These are phyloP conservation scores for Porites rus DNA, from an alignment of 92 coral and sea anemone species.

Conservation along the genomic window DNA sequence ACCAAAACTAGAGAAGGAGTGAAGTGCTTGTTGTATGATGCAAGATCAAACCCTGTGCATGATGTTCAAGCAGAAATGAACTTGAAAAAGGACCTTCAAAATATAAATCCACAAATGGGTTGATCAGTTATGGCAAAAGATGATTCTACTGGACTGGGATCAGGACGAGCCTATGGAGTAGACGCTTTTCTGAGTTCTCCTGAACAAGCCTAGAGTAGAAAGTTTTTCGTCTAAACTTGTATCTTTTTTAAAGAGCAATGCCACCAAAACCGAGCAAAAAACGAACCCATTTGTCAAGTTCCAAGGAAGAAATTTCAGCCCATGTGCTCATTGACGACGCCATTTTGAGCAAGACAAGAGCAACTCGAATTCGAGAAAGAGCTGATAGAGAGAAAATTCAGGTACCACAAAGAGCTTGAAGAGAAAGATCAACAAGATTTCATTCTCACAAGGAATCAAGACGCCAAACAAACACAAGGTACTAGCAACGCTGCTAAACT, in stretches of 20 bases:
- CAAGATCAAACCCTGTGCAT: slow-evolving; percentile 1
- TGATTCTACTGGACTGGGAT: background rate
- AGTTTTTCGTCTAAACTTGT: no score
- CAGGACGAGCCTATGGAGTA: no score
- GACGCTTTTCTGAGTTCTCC: no score
- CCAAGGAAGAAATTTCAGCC: no score
- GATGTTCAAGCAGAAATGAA: slow-evolving; percentile 34
- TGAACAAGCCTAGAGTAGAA: no score
- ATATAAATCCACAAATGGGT: slow-evolving; percentile 57
- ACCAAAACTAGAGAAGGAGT: slow-evolving; percentile 36
- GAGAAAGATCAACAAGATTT: slow-evolving; percentile 24
- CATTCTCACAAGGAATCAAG: background rate
- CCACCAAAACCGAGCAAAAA: no score
- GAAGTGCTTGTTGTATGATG: background rate
- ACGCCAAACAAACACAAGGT: slow-evolving; percentile 21
- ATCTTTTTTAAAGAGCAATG: no score
- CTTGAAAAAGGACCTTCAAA: background rate
- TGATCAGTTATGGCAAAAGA: slow-evolving; percentile 40
- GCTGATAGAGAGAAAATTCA: slow-evolving; percentile 41
- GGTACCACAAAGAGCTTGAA: slow-evolving; percentile 52
- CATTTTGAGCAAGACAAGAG: slow-evolving; percentile 3
- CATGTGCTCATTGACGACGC: no score
- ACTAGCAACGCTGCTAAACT: slow-evolving; percentile 17
- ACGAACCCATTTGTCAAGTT: no score
- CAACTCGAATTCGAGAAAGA: slow-evolving; percentile 54